Evolutionary conservation across 2,797 vertebrate species (phyloP), one percentile per base, ranked within the genome.

Genomic region (Scleropages formosus): DNA sequence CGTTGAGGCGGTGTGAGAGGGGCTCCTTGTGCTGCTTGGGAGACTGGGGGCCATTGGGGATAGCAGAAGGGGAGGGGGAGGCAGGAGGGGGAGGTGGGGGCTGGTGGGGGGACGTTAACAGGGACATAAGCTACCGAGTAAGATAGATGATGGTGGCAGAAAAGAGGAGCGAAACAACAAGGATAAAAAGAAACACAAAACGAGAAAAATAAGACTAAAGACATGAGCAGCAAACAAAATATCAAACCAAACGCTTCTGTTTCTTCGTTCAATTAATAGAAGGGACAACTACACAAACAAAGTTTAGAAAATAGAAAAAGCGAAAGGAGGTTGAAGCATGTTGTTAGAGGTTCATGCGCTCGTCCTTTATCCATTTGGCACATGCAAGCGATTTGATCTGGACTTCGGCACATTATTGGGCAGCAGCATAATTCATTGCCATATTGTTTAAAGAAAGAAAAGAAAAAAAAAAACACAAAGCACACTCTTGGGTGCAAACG

Each of bases 11-110:
- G 87, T 98, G 96, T 91, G 96, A 96, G 91, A 98, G 96, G 93
- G 95, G 94, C 92, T 98, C 97, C 96, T 98, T 98, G 87, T 93
- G 95, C 94, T 98, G 97, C 95, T 98, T 98, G 94, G 97, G 97
- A 96, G 96, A 98, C 93, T 97, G 97, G 93, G 97, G 94, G 95
- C 97, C 97, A 92, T 96, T 97, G 93, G 96, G 96, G 95, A 97
- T 95, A 96, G 96, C 94, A 97, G 95, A 96, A 94, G 96, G 94
- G 95, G 96, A 95, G 91, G 96, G 95, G 90, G 87, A 85, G 86
- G 89, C 84, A 81, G 90, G 88, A 86, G 89, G 89, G 84, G 89
- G 88, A 80, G 90, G 96, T 86, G 96, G 97, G 90, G 96, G 95
- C 94, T 95, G 96, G 93, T 89, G 95, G 86, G 97, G 96, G 94